Base-by-base conservation (phyloP, 2,888 invertebrate genomes). In the Entomobrya multifasciata region DNA sequence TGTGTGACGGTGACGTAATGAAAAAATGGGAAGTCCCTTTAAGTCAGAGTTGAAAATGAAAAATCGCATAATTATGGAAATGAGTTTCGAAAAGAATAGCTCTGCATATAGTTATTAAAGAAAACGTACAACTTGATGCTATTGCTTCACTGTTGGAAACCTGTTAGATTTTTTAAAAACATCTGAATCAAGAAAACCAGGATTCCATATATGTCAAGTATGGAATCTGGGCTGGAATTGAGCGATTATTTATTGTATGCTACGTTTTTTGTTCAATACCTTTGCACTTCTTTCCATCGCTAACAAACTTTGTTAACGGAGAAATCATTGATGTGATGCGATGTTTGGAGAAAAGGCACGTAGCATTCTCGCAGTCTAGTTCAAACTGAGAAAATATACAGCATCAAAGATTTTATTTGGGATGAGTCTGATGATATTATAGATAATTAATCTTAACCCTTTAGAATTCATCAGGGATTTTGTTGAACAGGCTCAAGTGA, bases 401-500 rank as follows among this genome's bases (percentile, higher is more conserved):
- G 6, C n/a, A 47, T 15, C 11, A 52, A 57, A 52, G 47, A 76
- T 83, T 83, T 76, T 83, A 67, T 83, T 77, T 41, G 57, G 84
- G 84, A 78, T 78, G 77, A 84, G 70, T 78, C 84, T 78, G 84
- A 84, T 84, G 78, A 84, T 84, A 84, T 84, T 84, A 78, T 77
- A 77, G 84, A 84, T 84, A 84, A 84, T 84, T 84, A 84, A 84
- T 84, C 78, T 84, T 84, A 30, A 55, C 78, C 84, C 78, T 70
- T 78, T 67, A 77, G 55, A 77, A 70, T 77, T 84, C 70, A 72
- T 83, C 83, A 55, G 83, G 81, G 47, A 6, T 72, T 70, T 81
- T 81, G 81, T 81, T 81, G 22, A 44, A 44, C 47, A 60, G 27
- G 17, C 60, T 52, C 52, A 17, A n/a, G n/a, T n/a, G n/a, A n/a